Conservation (phyloP, 2,888 invertebrate genomes). For the Galerucella calmariensis region DNA sequence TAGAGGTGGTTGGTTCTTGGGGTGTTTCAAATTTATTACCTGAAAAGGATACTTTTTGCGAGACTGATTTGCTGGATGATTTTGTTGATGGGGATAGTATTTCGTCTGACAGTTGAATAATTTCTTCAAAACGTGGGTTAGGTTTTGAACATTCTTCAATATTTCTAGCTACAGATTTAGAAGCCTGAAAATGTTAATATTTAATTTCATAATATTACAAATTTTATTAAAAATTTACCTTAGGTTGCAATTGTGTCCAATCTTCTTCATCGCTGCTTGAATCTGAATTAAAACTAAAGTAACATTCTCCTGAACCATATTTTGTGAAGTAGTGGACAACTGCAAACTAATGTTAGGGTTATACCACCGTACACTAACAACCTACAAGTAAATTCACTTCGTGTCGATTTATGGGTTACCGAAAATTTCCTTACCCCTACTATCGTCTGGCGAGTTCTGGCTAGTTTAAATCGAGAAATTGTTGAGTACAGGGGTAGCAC, state of each 20-base stretch:
- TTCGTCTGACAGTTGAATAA: conserved; percentile 23
- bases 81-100: conserved; percentile 9
- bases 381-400: too few relatives aligned
- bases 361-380: too few relatives aligned
- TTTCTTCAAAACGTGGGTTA: conserved; percentile 28
- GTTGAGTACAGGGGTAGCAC: too few relatives aligned
- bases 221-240: conserved; percentile 31
- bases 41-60: not conserved
- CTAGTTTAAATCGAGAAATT: too few relatives aligned
- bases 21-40: not conserved
- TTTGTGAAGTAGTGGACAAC: conserved; percentile 90
- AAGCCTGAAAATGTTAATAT: conserved; percentile 26
- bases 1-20: conserved; percentile 14
- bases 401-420: too few relatives aligned
- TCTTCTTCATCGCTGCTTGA: conserved; percentile 70
- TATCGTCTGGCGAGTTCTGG: too few relatives aligned
- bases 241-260: conserved; percentile 41
- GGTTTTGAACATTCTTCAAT: conserved; percentile 27
- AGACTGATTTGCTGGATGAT: not conserved
- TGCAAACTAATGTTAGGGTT: conserved; percentile 69
- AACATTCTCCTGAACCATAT: conserved; percentile 82
- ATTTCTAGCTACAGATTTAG: conserved; percentile 25
- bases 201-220: not conserved
- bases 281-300: conserved; percentile 74
- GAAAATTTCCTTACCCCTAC: too few relatives aligned